Evolutionary conservation across 2,888 invertebrate species (phyloP).

Genomic region (Agrochola circellaris): DNA sequence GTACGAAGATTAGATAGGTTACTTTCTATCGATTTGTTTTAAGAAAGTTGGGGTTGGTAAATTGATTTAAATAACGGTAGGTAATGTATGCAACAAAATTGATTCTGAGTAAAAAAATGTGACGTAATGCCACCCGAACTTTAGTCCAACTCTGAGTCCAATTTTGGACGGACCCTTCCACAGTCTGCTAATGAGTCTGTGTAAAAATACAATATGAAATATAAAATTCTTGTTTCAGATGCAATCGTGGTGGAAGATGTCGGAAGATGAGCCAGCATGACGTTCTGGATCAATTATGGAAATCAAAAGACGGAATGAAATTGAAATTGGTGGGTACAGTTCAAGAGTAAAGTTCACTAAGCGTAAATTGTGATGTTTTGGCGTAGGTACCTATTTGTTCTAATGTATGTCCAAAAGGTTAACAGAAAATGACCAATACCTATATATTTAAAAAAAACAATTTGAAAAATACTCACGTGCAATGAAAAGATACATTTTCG

Average conservation of each 20-base stretch:
- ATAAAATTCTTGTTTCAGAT: conserved; percentile 22
- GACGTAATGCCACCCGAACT: neutral
- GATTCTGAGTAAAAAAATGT: neutral
- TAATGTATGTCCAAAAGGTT: too few species aligned
- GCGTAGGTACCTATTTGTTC: too few species aligned
- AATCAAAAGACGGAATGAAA: neutral
- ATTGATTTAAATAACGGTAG: conserved; percentile 18
- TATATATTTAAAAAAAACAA: too few species aligned
- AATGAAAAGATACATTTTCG: conserved; percentile 17
- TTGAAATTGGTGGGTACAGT: neutral
- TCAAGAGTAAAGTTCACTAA: neutral
- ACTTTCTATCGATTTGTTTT: conserved; percentile 56
- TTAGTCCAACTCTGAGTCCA: neutral
- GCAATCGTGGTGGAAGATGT: neutral
- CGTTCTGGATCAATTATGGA: neutral
- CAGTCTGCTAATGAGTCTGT: neutral
- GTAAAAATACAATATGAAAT: neutral
- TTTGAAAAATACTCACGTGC: too few species aligned
- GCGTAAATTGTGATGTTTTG: too few species aligned
- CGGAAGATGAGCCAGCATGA: neutral
- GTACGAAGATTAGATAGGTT: conserved; percentile 69
- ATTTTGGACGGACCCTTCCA: neutral
- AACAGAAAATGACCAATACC: too few species aligned
- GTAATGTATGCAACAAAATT: neutral
- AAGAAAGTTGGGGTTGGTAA: conserved; percentile 8